Conservation (phyloP, 2,888 invertebrate species). For the Agrochola lota region DNA sequence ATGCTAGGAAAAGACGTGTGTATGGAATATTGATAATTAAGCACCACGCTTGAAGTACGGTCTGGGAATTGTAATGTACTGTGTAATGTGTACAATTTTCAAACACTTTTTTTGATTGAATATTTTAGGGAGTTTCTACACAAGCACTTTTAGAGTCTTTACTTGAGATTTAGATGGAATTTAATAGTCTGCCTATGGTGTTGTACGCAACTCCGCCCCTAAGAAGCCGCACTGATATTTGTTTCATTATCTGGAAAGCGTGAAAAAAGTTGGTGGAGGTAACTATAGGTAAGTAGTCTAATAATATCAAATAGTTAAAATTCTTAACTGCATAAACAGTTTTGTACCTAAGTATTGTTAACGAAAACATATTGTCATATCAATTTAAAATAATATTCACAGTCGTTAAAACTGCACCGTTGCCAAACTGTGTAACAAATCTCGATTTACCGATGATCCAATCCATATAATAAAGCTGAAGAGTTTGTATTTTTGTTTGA, state of each 20-base stretch:
- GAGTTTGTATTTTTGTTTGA: too few species aligned
- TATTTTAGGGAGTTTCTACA: not conserved
- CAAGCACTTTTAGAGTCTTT: too few species aligned
- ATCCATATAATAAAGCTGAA: not conserved
- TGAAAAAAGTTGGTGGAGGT: not conserved
- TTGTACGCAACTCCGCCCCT: not conserved
- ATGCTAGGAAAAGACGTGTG: not conserved
- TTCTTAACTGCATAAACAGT: not conserved
- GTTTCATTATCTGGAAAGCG: not conserved
- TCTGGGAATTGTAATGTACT: not conserved
- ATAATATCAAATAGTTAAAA: not conserved
- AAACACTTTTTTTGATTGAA: too few species aligned
- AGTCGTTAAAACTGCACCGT: not conserved
- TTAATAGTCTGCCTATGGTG: not conserved
- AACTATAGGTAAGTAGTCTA: not conserved
- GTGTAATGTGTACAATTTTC: too few species aligned
- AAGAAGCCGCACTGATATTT: not conserved
- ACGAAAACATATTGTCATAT: not conserved
- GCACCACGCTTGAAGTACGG: not conserved
- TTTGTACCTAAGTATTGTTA: not conserved
- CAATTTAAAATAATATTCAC: too few species aligned
- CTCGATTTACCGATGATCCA: not conserved
- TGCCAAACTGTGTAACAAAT: constrained; percentile 8
- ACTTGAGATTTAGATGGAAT: not conserved
- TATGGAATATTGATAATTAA: not conserved